Conservation (phyloP, 1,140 invertebrate genomes). For the Trichonephila clavipes region DNA sequence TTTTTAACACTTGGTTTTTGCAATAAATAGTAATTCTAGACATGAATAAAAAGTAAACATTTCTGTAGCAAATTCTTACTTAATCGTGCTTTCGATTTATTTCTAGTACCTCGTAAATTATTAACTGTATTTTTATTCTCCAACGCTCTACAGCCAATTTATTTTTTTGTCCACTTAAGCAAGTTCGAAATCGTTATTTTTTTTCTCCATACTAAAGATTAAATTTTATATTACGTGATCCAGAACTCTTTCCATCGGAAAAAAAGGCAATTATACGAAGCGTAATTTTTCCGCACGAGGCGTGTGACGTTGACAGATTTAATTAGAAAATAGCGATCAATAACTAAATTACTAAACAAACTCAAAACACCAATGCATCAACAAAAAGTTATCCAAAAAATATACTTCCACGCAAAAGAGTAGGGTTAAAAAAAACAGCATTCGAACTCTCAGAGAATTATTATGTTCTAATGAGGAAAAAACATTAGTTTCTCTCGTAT, state of each 20-base stretch:
- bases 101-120: neutral
- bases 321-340: slow-evolving; percentile 68
- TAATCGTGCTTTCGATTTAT: neutral
- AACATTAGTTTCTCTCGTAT: slow-evolving; percentile 35
- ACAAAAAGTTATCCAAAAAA: slow-evolving; percentile 44
- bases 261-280: slow-evolving; percentile 41
- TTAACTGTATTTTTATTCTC: slow-evolving; percentile 8
- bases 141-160: neutral
- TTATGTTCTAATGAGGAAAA: slow-evolving; percentile 67
- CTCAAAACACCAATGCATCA: slow-evolving; percentile 30
- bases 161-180: neutral
- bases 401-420: neutral
- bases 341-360: slow-evolving; percentile 67
- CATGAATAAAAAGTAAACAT: neutral
- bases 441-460: slow-evolving; percentile 27
- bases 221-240: slow-evolving; percentile 9
- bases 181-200: neutral
- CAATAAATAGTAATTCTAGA: too few species aligned
- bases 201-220: neutral
- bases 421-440: neutral
- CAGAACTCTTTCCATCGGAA: neutral
- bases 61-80: neutral
- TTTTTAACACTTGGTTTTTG: too few species aligned
- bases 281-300: slow-evolving; percentile 1
- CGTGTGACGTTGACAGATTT: slow-evolving; percentile 51